Evolutionary conservation across 2,797 vertebrate genomes (phyloP), one percentile per base, ranked within the genome.

Genomic region (Decapterus maruadsi): DNA sequence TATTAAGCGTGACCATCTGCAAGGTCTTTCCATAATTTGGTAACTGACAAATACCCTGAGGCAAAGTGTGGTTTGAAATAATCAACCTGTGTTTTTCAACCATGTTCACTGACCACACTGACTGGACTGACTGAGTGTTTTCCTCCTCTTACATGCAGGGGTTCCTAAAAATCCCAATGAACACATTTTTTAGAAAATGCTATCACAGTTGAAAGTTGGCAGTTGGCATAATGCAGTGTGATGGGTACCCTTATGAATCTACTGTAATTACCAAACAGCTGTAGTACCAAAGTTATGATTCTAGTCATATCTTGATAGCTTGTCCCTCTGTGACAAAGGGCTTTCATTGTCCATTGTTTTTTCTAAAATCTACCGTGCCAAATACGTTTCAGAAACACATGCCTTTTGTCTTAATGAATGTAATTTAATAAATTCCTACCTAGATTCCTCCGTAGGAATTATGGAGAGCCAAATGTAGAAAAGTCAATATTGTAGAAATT

Each of bases 1-100:
- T 72, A 82, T 74, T 38, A 82, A 72, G 69, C 63, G 48, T 75
- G 77, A 68, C 72, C 68, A 78, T 81, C 68, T 81, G 68, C 72
- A 75, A 16, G 59, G 12, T 4, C 38, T 81, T 50, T 50, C 29
- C 48, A 64, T 56, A 61, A 74, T 85, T 59, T 81, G 38, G 51
- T 61, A 53, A 72, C 51, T 66, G 57, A 57, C 81, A 82, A 75
- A 29, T 74, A 26, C 62, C 72, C 31, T 63, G 4, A 62, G 72
- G 17, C 34, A 36, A 29, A 55, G 8, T 31, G 20, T 29, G 38
- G 31, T 51, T 86, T 71, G 13, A 75, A 57, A 61, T 22, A 43
- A 13, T 43, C 14, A 3, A 14, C 42, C 13, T 13, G 42, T 43
- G 42, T 14, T 43, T 16, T 72, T 61, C 36, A 13, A 19, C 8